phyloP scores from a whole-genome alignment of 2,888 invertebrate genomes.

The Ophonus ardosiacus region DNA sequence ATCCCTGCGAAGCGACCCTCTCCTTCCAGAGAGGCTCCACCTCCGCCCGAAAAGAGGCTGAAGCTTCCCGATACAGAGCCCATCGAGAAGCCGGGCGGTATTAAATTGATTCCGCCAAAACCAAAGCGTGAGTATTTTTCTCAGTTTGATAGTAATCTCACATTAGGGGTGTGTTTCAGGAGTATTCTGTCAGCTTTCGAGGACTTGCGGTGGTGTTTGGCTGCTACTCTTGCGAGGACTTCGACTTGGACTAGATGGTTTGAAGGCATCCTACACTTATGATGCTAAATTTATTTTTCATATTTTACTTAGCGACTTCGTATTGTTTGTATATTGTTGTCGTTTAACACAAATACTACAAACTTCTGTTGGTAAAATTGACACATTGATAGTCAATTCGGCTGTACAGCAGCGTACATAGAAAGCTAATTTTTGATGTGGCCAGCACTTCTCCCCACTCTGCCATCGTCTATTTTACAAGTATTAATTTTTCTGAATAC shows the following conservation, averaged over 20 bases:
- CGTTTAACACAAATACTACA: slow-evolving; percentile 42
- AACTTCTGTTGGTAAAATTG: slow-evolving; percentile 44
- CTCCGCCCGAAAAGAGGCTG: slow-evolving; percentile 87
- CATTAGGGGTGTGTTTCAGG: slow-evolving; percentile 53
- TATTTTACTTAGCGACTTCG: slow-evolving; percentile 34
- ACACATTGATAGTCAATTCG: slow-evolving; percentile 54
- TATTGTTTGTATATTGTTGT: slow-evolving; percentile 37
- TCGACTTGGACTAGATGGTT: slow-evolving; percentile 1
- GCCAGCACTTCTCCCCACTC: slow-evolving; percentile 24
- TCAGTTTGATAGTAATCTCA: slow-evolving; percentile 53
- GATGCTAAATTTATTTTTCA: slow-evolving; percentile 12
- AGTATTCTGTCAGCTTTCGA: slow-evolving; percentile 21
- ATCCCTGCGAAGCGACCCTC: slow-evolving; percentile 74
- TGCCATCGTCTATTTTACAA: background rate
- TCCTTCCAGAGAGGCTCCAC: slow-evolving; percentile 72
- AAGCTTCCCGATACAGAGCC: slow-evolving; percentile 79
- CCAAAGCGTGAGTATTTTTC: slow-evolving; percentile 90
- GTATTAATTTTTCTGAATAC: slow-evolving; percentile 5
- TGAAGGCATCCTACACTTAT: slow-evolving; percentile 19
- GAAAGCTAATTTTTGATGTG: background rate
- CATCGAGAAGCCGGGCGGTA: slow-evolving; percentile 84
- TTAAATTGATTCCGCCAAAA: slow-evolving; percentile 92
- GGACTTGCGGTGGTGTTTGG: slow-evolving; percentile 41
- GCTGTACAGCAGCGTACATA: slow-evolving; percentile 42
- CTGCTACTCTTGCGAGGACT: slow-evolving; percentile 27